Conservation (phyloP, 2,113 vertebrate species). For the Bubo bubo region DNA sequence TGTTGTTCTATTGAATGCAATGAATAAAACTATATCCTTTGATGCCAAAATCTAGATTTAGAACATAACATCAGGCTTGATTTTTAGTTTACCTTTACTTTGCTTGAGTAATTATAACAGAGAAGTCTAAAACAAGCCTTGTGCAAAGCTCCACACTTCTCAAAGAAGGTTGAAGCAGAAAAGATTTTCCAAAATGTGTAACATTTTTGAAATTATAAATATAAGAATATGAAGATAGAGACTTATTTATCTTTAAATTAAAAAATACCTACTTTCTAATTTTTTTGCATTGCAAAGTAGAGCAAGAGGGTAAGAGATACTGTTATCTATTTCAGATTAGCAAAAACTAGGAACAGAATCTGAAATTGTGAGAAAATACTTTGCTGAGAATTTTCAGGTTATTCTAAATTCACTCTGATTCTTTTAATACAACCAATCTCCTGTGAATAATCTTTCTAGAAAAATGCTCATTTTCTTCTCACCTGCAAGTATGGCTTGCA, state of each 20-base stretch:
- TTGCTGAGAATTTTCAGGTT: neutral
- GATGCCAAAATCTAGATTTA: neutral
- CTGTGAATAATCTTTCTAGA: neutral
- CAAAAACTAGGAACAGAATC: neutral
- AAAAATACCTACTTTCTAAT: neutral
- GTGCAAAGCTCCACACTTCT: neutral
- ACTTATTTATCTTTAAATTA: neutral
- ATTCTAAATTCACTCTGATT: neutral
- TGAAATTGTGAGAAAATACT: neutral
- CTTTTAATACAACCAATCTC: neutral
- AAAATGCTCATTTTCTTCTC: neutral
- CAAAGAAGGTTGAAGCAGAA: neutral
- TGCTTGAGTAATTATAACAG: neutral
- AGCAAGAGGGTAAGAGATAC: neutral
- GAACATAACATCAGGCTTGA: neutral
- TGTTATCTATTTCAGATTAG: neutral
- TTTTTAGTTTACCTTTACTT: neutral
- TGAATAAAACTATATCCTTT: neutral
- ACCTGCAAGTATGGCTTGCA: neutral
- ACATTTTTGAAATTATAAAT: neutral
- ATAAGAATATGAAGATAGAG: neutral
- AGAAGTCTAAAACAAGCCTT: neutral
- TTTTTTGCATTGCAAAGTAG: neutral
- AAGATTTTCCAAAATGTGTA: accelerated
- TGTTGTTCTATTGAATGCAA: neutral